Conservation (phyloP, 1,140 invertebrate genomes). For the Anadara kagoshimensis region DNA sequence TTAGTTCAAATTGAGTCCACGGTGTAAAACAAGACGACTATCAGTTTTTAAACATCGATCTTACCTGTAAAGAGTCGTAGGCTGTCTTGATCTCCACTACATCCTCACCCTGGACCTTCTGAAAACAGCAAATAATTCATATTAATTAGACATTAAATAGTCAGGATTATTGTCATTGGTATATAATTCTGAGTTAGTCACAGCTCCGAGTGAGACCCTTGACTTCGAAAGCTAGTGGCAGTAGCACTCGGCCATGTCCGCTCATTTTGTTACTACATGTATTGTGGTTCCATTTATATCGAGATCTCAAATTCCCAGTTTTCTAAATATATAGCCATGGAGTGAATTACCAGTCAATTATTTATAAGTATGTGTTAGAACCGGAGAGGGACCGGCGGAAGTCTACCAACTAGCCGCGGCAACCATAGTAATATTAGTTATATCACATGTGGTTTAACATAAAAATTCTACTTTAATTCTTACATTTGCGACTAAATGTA, state of each 20-base stretch:
- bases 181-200: background rate
- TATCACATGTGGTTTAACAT: no score
- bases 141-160: background rate
- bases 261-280: background rate
- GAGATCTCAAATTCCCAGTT: background rate
- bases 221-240: background rate
- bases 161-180: no score
- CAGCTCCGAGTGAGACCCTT: background rate
- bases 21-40: background rate
- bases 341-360: background rate
- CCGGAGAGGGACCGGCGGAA: no score
- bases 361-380: no score
- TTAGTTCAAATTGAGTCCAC: background rate
- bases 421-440: no score
- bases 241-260: background rate
- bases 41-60: background rate
- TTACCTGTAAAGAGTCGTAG: slow-evolving; percentile 52
- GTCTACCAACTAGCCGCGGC: no score
- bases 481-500: background rate
- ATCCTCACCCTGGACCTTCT: slow-evolving; percentile 35
- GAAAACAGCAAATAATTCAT: slow-evolving; percentile 17
- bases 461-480: background rate
- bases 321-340: background rate
- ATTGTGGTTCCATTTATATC: background rate
- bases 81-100: slow-evolving; percentile 34